These are phyloP conservation scores for Pararge aegeria DNA, from an alignment of 1,140 invertebrate species.

Conservation along the genomic window DNA sequence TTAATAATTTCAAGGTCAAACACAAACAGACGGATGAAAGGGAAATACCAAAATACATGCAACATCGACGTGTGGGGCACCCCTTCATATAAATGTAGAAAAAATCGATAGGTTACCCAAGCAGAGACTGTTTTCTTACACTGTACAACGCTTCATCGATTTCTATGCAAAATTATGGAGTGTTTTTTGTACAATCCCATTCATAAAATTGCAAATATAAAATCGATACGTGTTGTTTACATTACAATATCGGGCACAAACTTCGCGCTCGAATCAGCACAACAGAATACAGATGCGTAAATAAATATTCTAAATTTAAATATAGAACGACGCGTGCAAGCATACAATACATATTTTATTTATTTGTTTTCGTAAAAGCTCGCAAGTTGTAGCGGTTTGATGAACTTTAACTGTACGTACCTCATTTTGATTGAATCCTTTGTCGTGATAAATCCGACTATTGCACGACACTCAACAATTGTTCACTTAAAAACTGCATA, in stretches of 20 bases:
- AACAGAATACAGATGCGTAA: conserved; percentile 39
- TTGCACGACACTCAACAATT: conserved; percentile 74
- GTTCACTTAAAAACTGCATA: conserved; percentile 76
- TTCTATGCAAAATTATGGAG: conserved; percentile 25
- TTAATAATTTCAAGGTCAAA: conserved; percentile 36
- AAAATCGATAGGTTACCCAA: conserved; percentile 45
- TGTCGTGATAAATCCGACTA: conserved; percentile 75
- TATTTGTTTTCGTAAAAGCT: conserved; percentile 71
- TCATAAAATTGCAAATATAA: conserved; percentile 60
- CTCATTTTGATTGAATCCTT: conserved; percentile 76
- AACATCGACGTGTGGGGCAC: conserved; percentile 41
- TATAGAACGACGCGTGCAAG: conserved; percentile 55
- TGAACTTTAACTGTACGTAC: conserved; percentile 65
- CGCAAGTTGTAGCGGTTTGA: conserved; percentile 46
- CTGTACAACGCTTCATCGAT: conserved; percentile 19
- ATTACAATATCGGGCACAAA: conserved; percentile 49
- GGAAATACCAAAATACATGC: conserved; percentile 28
- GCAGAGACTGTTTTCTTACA: conserved; percentile 18
- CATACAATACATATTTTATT: conserved; percentile 49
- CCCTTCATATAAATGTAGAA: conserved; percentile 22
- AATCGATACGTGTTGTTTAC: conserved; percentile 70
- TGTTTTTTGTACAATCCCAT: conserved; percentile 53
- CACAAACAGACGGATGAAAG: conserved; percentile 23
- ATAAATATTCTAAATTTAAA: conserved; percentile 53
- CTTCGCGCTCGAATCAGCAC: conserved; percentile 43